Evolutionary conservation across 2,113 vertebrate genomes (phyloP).

Genomic region (Lycocorax pyrrhopterus): DNA sequence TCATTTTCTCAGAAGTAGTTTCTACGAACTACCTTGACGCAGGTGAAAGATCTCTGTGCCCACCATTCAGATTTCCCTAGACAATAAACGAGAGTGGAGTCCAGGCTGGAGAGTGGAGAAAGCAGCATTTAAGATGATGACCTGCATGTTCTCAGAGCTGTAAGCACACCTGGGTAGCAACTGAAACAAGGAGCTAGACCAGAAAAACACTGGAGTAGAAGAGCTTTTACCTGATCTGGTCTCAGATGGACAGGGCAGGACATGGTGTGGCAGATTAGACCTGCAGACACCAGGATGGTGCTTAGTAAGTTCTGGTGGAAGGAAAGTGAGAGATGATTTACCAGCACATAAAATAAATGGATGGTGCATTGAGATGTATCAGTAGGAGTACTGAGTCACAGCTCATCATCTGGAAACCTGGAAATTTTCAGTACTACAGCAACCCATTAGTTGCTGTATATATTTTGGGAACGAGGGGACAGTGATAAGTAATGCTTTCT

Average conservation of each 20-base stretch:
- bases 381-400: conserved; percentile 53
- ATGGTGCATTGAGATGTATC: conserved; percentile 7
- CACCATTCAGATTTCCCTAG: not conserved
- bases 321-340: not conserved
- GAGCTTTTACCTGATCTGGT: not conserved
- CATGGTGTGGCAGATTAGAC: not conserved
- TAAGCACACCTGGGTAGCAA: not conserved
- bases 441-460: conserved; percentile 14
- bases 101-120: not conserved
- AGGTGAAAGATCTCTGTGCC: not conserved
- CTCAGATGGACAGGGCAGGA: not conserved
- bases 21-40: not conserved
- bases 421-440: conserved; percentile 31
- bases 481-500: conserved; percentile 37
- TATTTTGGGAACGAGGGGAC: conserved; percentile 38
- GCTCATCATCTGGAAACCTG: conserved; percentile 57
- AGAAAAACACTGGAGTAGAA: not conserved
- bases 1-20: not conserved
- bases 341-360: conserved; percentile 32
- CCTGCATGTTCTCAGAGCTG: not conserved
- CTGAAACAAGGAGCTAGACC: not conserved
- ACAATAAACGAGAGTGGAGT: not conserved
- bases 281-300: not conserved
- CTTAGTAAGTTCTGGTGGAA: not conserved
- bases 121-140: not conserved